A percentile compares a stretch with the other conserved stretches of the same genome.
phyloP scores from a whole-genome alignment of 1,140 invertebrate genomes.

The Drosophila tropicalis region DNA sequence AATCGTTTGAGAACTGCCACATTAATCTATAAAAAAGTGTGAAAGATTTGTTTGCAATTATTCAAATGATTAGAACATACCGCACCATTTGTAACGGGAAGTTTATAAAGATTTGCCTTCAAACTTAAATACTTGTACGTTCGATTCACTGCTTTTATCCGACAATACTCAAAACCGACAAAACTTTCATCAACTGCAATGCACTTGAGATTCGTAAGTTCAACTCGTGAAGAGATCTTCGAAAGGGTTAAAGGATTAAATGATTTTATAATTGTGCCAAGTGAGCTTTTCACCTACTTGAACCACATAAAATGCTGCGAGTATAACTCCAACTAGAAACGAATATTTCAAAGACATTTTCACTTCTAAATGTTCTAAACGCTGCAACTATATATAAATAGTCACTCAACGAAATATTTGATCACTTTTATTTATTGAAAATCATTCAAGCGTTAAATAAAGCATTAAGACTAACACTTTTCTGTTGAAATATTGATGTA shows the following conservation, averaged over 20 bases:
- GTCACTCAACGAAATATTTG: no score
- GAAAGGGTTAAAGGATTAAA: background rate
- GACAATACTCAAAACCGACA: background rate
- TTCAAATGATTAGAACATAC: background rate
- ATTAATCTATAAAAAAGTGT: background rate
- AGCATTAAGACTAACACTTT: background rate
- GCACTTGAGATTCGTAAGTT: background rate
- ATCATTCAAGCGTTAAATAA: background rate
- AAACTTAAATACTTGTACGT: background rate
- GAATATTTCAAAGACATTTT: background rate
- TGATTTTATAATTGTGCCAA: no score
- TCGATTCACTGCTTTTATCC: background rate
- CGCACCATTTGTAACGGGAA: background rate
- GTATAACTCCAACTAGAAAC: background rate
- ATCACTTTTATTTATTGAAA: background rate
- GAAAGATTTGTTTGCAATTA: background rate
- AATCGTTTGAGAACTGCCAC: background rate
- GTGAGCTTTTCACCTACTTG: background rate
- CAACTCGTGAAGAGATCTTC: background rate
- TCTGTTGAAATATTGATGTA: background rate
- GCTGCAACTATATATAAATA: no score
- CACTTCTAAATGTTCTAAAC: background rate
- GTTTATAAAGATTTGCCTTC: background rate
- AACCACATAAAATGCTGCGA: background rate
- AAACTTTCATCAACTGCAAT: background rate